Percentiles rank a stretch among this genome's conserved stretches.
phyloP scores from a whole-genome alignment of 2,797 vertebrate genomes.

The Oreonectes daqikongensis region DNA sequence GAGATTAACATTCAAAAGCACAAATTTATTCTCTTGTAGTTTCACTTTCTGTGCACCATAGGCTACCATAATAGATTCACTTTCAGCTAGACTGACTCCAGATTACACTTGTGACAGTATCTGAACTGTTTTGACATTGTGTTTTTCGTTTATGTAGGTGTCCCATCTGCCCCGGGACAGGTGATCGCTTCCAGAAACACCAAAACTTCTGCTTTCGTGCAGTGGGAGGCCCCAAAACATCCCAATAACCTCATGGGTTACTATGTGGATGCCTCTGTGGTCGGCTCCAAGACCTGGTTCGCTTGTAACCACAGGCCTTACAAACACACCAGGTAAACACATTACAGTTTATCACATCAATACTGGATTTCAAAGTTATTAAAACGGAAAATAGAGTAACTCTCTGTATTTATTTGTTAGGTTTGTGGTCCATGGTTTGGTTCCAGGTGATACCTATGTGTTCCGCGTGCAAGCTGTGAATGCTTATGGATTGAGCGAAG shows the following conservation, averaged over 20 bases:
- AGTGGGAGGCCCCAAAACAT: conserved; percentile 87
- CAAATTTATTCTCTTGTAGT: conserved; percentile 1
- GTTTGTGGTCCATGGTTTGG: conserved; percentile 92
- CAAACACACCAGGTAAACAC: conserved; percentile 82
- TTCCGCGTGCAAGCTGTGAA: conserved; percentile 96
- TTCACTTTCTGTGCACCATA: not conserved
- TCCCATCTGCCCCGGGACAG: conserved; percentile 86
- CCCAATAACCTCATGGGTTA: conserved; percentile 87
- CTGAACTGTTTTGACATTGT: not conserved
- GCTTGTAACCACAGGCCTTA: conserved; percentile 94
- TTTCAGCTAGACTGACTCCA: not conserved
- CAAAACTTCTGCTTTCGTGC: conserved; percentile 91
- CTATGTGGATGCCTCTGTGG: conserved; percentile 87
- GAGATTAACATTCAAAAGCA: not conserved
- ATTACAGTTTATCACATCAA: not conserved
- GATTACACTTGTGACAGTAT: not conserved
- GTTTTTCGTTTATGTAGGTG: conserved; percentile 68
- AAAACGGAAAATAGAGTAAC: not conserved
- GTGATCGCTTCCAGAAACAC: conserved; percentile 89
- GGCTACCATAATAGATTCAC: not conserved
- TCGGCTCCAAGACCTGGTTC: conserved; percentile 86
- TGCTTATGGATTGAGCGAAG: conserved; percentile 86
- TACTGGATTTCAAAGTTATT: not conserved
- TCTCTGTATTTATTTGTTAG: conserved; percentile 66
- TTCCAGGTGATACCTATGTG: conserved; percentile 85